Base-by-base conservation (phyloP, 2,113 vertebrate genomes). In the Planiliza haematocheilus region DNA sequence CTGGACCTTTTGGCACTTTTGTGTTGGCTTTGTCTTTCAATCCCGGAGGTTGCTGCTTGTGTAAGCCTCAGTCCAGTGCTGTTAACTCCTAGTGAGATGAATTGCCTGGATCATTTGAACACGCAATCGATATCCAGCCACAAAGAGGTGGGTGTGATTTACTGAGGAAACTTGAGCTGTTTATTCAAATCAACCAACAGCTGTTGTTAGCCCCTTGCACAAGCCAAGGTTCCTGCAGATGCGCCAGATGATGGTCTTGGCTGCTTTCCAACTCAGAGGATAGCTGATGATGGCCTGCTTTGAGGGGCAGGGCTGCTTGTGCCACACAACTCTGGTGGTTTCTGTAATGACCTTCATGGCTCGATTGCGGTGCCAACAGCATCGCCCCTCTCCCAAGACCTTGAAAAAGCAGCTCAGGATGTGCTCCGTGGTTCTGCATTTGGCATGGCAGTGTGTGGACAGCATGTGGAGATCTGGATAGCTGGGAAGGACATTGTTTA, bases 161-260 rank as follows among this genome's bases (percentile, higher is more conserved):
- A 10, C 13, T 57, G 18, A 10, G 45, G 17, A 13, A 74, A 70
- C 57, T 34, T 61, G 30, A 67, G 30, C 8, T 34, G 7, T 62
- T 53, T 30, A 17, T 11, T 4, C 18, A 77, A 64, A 50, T 45
- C 55, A 43, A 24, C 10, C 43, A 41, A 8, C 52, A 64, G 46
- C 52, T 52, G 61, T 17, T 0, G n/a, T n/a, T n/a, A 6, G 17
- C 34, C 8, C 37, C 38, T 30, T 39, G 45, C 53, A 12, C 8
- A 41, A 12, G 7, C 8, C 42, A 48, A 10, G 36, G 20, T 14
- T n/a, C 24, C n/a, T 43, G 13, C 42, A 36, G 51, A 45, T 72
- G 50, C 18, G 10, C 0, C 16, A 30, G 48, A 43, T 39, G 20
- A 52, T 11, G 45, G 38, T 39, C 20, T 30, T 46, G 56, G 51